Percentiles rank a stretch among this genome's conserved stretches.
Conservation (phyloP, 2,888 invertebrate genomes). For the Germaria angustata region DNA sequence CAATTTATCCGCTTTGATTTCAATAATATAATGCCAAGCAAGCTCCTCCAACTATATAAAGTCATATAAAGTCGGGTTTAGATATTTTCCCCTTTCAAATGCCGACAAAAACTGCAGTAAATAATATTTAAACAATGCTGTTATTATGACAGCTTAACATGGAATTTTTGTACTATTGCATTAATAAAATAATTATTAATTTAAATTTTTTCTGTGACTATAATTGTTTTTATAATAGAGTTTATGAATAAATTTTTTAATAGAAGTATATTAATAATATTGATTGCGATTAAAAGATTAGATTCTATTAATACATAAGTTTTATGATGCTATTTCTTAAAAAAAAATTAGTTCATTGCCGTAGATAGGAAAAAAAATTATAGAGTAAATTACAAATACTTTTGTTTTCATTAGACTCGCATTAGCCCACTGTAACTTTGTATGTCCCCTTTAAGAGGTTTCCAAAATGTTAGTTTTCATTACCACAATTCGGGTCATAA, state of each 20-base stretch:
- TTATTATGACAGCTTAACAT: conserved; percentile 49
- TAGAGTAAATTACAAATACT: no score
- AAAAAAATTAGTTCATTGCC: no score
- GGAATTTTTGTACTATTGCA: conserved; percentile 4
- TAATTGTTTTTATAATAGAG: background rate
- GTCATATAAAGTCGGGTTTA: conserved; percentile 29
- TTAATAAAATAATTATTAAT: background rate
- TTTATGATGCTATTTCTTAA: no score
- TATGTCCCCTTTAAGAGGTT: no score
- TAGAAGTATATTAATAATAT: background rate
- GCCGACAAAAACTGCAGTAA: conserved; percentile 15
- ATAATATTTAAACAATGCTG: conserved; percentile 52
- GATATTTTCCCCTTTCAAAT: background rate
- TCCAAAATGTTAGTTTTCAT: no score
- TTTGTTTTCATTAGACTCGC: no score
- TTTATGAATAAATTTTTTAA: background rate
- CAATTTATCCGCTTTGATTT: conserved; percentile 8
- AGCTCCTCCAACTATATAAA: conserved; percentile 20
- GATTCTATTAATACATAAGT: no score
- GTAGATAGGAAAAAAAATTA: no score
- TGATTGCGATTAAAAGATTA: background rate
- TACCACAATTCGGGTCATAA: no score
- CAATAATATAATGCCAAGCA: background rate
- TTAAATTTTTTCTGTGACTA: background rate
- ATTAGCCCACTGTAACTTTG: no score